Evolutionary conservation across 2,888 invertebrate genomes (phyloP), one percentile per base, ranked within the genome.

Genomic region (Resseliella maxima): DNA sequence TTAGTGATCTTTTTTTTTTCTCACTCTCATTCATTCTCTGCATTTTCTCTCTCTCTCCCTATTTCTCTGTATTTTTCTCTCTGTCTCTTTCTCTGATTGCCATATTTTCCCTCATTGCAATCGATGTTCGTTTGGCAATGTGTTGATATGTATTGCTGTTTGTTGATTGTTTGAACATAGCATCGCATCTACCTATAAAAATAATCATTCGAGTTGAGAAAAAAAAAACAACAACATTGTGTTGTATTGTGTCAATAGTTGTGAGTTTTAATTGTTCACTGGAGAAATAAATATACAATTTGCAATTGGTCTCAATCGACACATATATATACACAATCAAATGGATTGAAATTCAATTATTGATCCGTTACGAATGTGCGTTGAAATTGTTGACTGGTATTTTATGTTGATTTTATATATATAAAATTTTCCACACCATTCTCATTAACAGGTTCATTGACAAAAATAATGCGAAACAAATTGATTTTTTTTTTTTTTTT

Each of bases 361-460:
- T 15, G 72, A 72, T 72, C 31, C 15, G 18, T 72, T 12, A 0
- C 31, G 72, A 72, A 31, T 31, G 3, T 31, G 31, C 15, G 72
- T 72, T 31, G 31, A 72, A 72, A 31, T 72, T 10, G 12, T 31
- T 72, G 10, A 18, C 41, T 41, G 41, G 5, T n/a, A 24, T 31
- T 72, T 31, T 72, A 5, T 27, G 59, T 59, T 24, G 59, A 8
- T 50, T 15, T 2, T 2, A 15, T 50, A 3, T 8, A 18, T 59
- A 24, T 59, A 15, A 8, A 8, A 41, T 50, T 50, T 18, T 15
- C 59, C 2, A 15, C 72, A 15, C 27, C 72, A 72, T 72, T n/a
- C 72, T 72, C 72, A 72, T 31, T 72, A 72, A 72, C 31, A 31
- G 72, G 72, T 72, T 72, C 31, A 72, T 72, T 72, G 72, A 72